phyloP scores from a whole-genome alignment of 30 jellyfish, hydroid and myxozoan species.

The Aurelia aurita complex sp. Pacific region DNA sequence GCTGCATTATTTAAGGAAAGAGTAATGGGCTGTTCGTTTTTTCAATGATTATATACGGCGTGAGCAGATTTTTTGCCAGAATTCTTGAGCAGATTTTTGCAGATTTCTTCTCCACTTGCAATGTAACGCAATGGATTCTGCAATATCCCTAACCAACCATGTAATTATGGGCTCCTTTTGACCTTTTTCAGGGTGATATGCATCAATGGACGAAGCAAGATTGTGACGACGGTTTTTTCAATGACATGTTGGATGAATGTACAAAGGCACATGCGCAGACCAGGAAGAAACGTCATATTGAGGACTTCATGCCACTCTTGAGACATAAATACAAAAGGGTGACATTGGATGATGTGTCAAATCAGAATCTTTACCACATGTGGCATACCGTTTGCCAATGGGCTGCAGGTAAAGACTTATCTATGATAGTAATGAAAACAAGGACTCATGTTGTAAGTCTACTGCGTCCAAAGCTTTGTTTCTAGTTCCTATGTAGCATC shows the following conservation, averaged over 20 bases:
- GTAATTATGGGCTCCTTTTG: too few species aligned
- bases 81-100: too few species aligned
- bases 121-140: too few species aligned
- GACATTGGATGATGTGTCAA: not conserved
- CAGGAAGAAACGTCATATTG: constrained; percentile 55
- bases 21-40: too few species aligned
- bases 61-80: too few species aligned
- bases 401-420: constrained; percentile 39
- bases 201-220: constrained; percentile 58
- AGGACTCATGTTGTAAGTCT: not conserved
- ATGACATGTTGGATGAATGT: constrained; percentile 65
- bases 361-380: constrained; percentile 21
- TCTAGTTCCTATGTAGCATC: not conserved
- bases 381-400: constrained; percentile 57
- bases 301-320: constrained; percentile 45
- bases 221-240: constrained; percentile 66
- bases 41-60: too few species aligned
- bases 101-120: too few species aligned
- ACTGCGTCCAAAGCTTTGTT: not conserved
- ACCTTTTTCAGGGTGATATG: constrained; percentile 45
- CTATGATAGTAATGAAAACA: not conserved
- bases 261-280: not conserved
- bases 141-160: too few species aligned
- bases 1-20: too few species aligned
- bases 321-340: constrained; percentile 59